A percentile compares a stretch with the other conserved stretches of the same genome.
Evolutionary conservation across 2,113 vertebrate genomes (phyloP).

Genomic region (Antechinus flavipes): DNA sequence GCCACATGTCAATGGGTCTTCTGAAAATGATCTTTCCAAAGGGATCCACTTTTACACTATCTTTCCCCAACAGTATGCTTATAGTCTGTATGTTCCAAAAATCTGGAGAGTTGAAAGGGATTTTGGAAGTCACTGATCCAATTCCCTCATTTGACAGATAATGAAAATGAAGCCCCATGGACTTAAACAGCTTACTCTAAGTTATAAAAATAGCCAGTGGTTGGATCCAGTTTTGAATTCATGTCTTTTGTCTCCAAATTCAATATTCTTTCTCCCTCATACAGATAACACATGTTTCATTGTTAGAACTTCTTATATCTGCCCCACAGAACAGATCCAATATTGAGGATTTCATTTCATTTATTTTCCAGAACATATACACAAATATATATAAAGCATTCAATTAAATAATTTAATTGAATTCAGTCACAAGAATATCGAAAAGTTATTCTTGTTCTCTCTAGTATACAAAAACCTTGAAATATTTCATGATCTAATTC

Average conservation of each 20-base stretch:
- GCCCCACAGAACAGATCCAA: not conserved
- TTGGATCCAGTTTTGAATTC: not conserved
- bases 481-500: not conserved
- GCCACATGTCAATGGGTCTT: not conserved
- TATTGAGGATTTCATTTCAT: not conserved
- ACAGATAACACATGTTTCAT: not conserved
- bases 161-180: not conserved
- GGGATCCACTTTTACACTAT: not conserved
- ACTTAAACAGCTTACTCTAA: not conserved
- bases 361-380: constrained; percentile 6
- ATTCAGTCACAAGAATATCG: not conserved
- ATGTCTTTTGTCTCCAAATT: not conserved
- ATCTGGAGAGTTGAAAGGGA: not conserved
- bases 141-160: not conserved
- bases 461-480: constrained; percentile 24
- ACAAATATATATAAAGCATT: not conserved
- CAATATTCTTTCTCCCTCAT: not conserved
- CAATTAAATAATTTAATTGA: constrained; percentile 26
- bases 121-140: constrained; percentile 32
- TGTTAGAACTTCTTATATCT: constrained; percentile 12
- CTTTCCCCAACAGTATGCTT: not conserved
- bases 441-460: constrained; percentile 6
- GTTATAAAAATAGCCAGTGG: not conserved
- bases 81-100: not conserved
- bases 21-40: constrained; percentile 41